Base-by-base conservation (phyloP, 2,888 invertebrate species). In the Sphinx pinastri region DNA sequence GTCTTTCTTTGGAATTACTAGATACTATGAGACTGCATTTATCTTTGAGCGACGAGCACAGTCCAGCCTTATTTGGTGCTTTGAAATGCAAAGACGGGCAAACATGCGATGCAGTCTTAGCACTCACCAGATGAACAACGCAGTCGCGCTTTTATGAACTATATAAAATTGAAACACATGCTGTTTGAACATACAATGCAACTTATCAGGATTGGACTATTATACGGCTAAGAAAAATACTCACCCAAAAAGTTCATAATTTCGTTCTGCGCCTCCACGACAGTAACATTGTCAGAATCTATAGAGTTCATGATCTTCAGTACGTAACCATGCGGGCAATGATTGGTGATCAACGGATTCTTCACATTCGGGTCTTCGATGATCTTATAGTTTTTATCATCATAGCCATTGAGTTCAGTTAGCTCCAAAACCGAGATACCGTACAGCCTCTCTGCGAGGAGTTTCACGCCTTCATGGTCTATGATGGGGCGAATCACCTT, bases 271-370 rank as follows among this genome's bases (percentile, higher is more conserved):
- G 96, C 97, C 71, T 97, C 97, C 10, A 98, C 94, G 25, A 96
- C 94, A 1, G 87, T 86, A 0, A 92, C 84, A 66, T 97, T 96
- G 80, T 95, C 94, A 0, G 98, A 97, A 86, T 98, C 98, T 84
- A 97, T 90, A 0, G 97, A 95, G 89, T 98, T 98, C 77, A 97
- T 94, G 67, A 98, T 95, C 94, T 98, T 98, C 71, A 98, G 88
- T 25, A 97, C 96, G 82, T 97, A 97, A 0, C 97, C 97, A 76
- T 95, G 85, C 0, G 94, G 90, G 73, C 94, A 93, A 74, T 95
- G 92, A 5, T 89, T 83, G 0, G 93, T 89, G 72, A 96, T 95
- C 25, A 96, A 81, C 0, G 95, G 95, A 86, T 96, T 96, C 82
- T 95, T 94, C 72, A 95, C 92, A 72, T 94, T 94, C 0, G 94